These are phyloP conservation scores for Amphimedon queenslandica DNA, from an alignment of 37 sponge, comb jelly and placozoan species.

Conservation along the genomic window DNA sequence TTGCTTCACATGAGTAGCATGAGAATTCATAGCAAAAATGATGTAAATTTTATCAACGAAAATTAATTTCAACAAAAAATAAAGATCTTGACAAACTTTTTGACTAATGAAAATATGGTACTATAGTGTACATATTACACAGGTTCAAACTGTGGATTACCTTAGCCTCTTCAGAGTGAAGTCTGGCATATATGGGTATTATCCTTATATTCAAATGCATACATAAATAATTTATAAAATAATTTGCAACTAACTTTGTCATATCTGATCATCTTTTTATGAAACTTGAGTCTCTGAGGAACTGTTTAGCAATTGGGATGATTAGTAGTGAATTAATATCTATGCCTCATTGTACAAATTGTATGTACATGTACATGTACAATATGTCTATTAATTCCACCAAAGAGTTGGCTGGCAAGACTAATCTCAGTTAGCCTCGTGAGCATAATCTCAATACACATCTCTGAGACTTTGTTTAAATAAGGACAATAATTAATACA, in stretches of 20 bases:
- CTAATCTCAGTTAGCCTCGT: constrained; percentile 91
- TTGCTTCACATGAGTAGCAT: no score
- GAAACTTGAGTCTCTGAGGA: constrained; percentile 84
- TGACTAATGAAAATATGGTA: not conserved
- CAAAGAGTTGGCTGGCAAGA: constrained; percentile 89
- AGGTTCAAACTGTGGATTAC: constrained; percentile 93
- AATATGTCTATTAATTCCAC: constrained; percentile 95
- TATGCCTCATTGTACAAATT: no score
- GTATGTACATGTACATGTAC: no score
- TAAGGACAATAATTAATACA: no score
- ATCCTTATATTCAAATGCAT: constrained; percentile 26
- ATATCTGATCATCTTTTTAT: constrained; percentile 84
- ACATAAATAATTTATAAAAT: not conserved
- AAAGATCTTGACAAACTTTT: no score
- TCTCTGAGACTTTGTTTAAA: constrained; percentile 62
- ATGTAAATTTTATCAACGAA: no score
- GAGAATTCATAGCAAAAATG: no score
- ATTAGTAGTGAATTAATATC: constrained; percentile 77
- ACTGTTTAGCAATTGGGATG: constrained; percentile 86
- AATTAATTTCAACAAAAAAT: no score
- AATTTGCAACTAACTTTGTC: constrained; percentile 68
- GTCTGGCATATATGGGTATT: constrained; percentile 95
- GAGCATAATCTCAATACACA: constrained; percentile 97
- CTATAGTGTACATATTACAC: constrained; percentile 37
- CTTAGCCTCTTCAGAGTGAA: constrained; percentile 86